These are phyloP conservation scores for Anaspis maculata DNA, from an alignment of 2,888 invertebrate genomes.

Conservation along the genomic window DNA sequence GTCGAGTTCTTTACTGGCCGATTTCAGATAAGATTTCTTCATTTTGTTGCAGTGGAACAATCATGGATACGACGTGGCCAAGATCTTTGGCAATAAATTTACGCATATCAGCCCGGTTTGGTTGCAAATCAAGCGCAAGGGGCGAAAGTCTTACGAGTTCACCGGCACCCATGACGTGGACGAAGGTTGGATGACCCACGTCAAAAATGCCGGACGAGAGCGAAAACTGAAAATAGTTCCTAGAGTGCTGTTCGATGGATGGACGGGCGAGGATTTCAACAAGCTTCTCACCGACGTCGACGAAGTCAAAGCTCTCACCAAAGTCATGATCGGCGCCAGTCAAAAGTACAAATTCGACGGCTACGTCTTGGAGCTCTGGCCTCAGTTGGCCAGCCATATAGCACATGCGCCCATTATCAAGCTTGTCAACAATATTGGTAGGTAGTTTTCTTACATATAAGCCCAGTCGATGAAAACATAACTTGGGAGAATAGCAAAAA, in stretches of 20 bases:
- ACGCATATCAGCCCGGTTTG: slow-evolving; percentile 90
- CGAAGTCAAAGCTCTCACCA: slow-evolving; percentile 59
- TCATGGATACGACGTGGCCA: slow-evolving; percentile 88
- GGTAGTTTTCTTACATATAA: too few species aligned
- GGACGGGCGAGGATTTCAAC: slow-evolving; percentile 67
- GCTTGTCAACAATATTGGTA: slow-evolving; percentile 58
- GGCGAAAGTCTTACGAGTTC: slow-evolving; percentile 54
- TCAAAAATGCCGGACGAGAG: slow-evolving; percentile 50
- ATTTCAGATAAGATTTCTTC: too few species aligned
- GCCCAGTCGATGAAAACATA: too few species aligned
- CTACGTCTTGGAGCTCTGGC: slow-evolving; percentile 84
- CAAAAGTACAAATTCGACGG: slow-evolving; percentile 81
- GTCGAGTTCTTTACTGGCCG: too few species aligned
- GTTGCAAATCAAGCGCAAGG: slow-evolving; percentile 72
- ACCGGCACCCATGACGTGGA: slow-evolving; percentile 78
- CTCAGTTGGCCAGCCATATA: slow-evolving; percentile 65
- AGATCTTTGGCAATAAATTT: slow-evolving; percentile 81
- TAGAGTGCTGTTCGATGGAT: slow-evolving; percentile 81
- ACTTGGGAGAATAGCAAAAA: too few species aligned
- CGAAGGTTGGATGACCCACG: slow-evolving; percentile 69
- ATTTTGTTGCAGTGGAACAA: slow-evolving; percentile 82
- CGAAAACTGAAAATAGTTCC: slow-evolving; percentile 67
- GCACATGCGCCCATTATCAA: slow-evolving; percentile 49
- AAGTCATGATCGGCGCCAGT: slow-evolving; percentile 52
- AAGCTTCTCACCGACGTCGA: slow-evolving; percentile 60